Evolutionary conservation across 2,888 invertebrate species (phyloP), one percentile per base, ranked within the genome.

Genomic region (Coremacera marginata): DNA sequence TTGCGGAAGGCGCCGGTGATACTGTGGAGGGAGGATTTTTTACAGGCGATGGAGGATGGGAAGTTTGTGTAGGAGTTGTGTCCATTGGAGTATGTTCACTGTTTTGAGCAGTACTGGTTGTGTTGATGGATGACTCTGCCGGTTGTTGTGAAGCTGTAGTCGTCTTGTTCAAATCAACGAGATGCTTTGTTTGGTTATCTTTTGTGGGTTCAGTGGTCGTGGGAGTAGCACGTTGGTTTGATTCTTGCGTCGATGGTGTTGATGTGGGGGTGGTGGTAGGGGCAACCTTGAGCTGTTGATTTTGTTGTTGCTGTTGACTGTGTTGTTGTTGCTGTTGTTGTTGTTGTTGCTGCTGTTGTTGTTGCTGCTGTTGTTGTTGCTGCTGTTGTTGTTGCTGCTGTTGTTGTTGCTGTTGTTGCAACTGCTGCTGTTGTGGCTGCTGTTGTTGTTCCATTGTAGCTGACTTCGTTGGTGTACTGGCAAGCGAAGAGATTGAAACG

Each of bases 381-480:
- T 19, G n/a, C 11, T 22, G 27, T 19, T 7, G 83, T 70, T 14
- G 76, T 77, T 76, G 79, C 70, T 76, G 8, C 76, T 49, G 75
- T 76, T n/a, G 80, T 75, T 55, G 80, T 77, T 44, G 77, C 76
- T 25, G 79, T 79, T 75, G 79, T 79, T 27, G 73, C 80, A 14
- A 82, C 77, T 80, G 80, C 1, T 70, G 70, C 51, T 72, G 77
- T 34, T 51, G 76, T 25, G 37, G 77, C 19, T 75, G 78, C 27
- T 78, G 80, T 31, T 77, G 82, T n/a, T 71, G 77, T 34, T 75
- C 77, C 9, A 75, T 71, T 19, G 16, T 71, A 16, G 37, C 55
- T 71, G 51, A 16, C n/a, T 74, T 68, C 31, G 83, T 82, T 22
- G 88, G 88, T 67, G 88, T 88, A 44, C 80, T 81, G 2, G 86